Base-by-base conservation (phyloP, 2,113 vertebrate genomes). In the Mastomys coucha region DNA sequence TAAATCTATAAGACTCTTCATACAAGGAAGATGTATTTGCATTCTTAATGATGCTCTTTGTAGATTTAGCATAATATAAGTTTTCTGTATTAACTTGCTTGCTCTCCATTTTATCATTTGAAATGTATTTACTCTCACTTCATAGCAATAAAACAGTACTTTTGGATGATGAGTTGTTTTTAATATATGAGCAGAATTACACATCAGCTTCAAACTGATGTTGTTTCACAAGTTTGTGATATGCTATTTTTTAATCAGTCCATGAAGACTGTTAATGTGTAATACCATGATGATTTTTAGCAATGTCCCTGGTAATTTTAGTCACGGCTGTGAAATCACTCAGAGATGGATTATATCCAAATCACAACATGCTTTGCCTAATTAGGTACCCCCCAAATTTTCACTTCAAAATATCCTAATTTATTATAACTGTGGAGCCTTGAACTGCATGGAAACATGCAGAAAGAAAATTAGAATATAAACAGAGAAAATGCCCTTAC, bases 51-150 rank as follows among this genome's bases (percentile, higher is more conserved):
- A 78, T 7, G 0, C 28, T 93, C 49, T 95, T 94, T 84, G 91
- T 91, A 45, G 19, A 69, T 87, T 31, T 69, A 76, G 69, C 91
- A 70, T 88, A 17, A 70, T 95, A 82, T 0, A 96, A 85, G 70
- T 19, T 94, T 97, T 96, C 90, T 67, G 75, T 97, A n/a, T 78
- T 92, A 78, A 53, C 4, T 1, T 45, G 56, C 33, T 22, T 63
- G 0, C 17, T 84, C 31, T 89, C 77, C 49, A 0, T 91, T 98
- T 97, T 95, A 20, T 53, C 69, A 53, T 86, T 8, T 72, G 26
- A 49, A 70, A 36, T 72, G 60, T 3, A 39, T 70, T 85, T 24
- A 63, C 84, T 82, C 91, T 20, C 58, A 63, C 31, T 20, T 76
- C 36, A 0, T 17, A 88, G 63, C 70, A 84, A 39, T 36, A 42